phyloP scores from a whole-genome alignment of 2,888 invertebrate species.

The Caenorhabditis doughertyi region DNA sequence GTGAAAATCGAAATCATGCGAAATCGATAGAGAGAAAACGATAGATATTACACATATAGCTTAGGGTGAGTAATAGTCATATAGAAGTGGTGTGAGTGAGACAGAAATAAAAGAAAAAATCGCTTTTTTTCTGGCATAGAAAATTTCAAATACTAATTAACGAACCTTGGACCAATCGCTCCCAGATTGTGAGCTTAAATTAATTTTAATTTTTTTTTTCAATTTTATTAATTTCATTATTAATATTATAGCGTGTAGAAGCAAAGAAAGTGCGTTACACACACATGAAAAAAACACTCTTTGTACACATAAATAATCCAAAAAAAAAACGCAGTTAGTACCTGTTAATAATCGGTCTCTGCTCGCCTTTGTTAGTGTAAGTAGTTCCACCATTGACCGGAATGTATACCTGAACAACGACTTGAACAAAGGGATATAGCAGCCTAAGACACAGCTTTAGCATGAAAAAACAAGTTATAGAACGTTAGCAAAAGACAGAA shows the following conservation, averaged over 20 bases:
- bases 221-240: slow-evolving; percentile 12
- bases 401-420: slow-evolving; percentile 58
- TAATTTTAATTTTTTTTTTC: slow-evolving; percentile 7
- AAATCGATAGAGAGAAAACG: not conserved
- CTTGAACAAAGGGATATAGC: not conserved
- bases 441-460: too few relatives aligned
- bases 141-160: not conserved
- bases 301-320: not conserved
- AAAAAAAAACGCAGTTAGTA: slow-evolving; percentile 13
- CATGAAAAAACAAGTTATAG: too few relatives aligned
- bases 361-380: slow-evolving; percentile 26
- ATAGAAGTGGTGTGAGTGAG: slow-evolving; percentile 41
- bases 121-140: not conserved
- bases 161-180: slow-evolving; percentile 64
- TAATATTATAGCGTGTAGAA: slow-evolving; percentile 1
- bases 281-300: not conserved
- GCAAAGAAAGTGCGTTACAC: slow-evolving; percentile 25
- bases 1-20: slow-evolving; percentile 6
- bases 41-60: not conserved
- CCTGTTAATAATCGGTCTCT: slow-evolving; percentile 57
- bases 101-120: slow-evolving; percentile 3
- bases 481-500: too few relatives aligned
- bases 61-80: slow-evolving; percentile 28
- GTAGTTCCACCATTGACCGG: slow-evolving; percentile 51
- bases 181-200: slow-evolving; percentile 55